Base-by-base conservation (phyloP, 2,888 invertebrate genomes). In the Dyspetes luteomarginatus region DNA sequence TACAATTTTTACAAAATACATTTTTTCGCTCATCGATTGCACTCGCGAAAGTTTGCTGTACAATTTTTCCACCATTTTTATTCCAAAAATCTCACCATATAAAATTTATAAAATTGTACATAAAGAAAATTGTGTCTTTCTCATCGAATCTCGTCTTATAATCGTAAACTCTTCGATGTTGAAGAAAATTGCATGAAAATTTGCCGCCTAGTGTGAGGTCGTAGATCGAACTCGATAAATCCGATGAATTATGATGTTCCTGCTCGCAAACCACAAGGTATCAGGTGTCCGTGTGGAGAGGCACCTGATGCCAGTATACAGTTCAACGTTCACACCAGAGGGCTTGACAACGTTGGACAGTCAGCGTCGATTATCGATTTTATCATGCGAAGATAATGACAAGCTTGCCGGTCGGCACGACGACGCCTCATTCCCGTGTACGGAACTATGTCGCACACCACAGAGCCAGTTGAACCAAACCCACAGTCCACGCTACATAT, bases 331-430 rank as follows among this genome's bases (percentile, higher is more conserved):
- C 76, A 81, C 68, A 55, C 45, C 41, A 72, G 56, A 50, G 36
- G 36, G 36, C 45, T 77, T 45, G 80, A 76, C 80, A 76, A 68
- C 73, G 68, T 52, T 45, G 67, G 50, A 55, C 72, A 76, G 72
- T 84, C 82, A 82, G 81, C 81, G 82, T 87, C 87, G 88, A 85
- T 86, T 86, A 88, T 88, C 87, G 89, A 88, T 89, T 88, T 86
- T 86, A 87, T 87, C 85, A 85, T 85, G 80, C 83, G 82, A 77
- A 81, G 86, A 85, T 88, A 88, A 89, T 88, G 88, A 89, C 84
- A 84, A 88, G 87, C 84, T 81, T 77, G 83, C 83, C 83, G 88
- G 85, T 84, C 84, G 80, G 67, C 43, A 73, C 72, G 71, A 80
- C 87, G 84, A 76, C 87, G 84, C 83, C 85, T 84, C 80, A 85